Evolutionary conservation across 2,888 invertebrate species (phyloP).

Genomic region (Papilio demoleus): DNA sequence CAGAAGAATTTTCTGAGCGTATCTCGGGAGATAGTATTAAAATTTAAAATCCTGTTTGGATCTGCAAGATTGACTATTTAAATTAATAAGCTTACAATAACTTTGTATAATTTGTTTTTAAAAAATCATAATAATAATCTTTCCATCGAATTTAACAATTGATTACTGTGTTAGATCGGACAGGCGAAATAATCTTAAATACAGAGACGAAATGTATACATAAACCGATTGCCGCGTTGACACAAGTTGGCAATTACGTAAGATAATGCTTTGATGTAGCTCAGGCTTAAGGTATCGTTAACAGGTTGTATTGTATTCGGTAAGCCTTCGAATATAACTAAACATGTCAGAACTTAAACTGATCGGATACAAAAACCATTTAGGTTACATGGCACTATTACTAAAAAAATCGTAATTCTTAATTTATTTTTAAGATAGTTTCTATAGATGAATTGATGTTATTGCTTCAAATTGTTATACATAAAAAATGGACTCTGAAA

Average conservation of each 20-base stretch:
- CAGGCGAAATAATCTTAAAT: slow-evolving; percentile 74
- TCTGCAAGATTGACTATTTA: slow-evolving; percentile 16
- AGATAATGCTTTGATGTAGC: slow-evolving; percentile 55
- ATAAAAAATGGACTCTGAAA: too few relatives aligned
- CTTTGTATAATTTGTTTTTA: slow-evolving; percentile 50
- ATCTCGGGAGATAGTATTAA: slow-evolving; percentile 26
- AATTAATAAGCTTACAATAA: slow-evolving; percentile 37
- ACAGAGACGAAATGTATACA: slow-evolving; percentile 66
- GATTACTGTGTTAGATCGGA: slow-evolving; percentile 53
- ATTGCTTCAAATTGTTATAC: too few relatives aligned
- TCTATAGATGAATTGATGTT: too few relatives aligned
- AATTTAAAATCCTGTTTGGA: slow-evolving; percentile 33
- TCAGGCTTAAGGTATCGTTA: slow-evolving; percentile 57
- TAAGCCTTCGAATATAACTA: slow-evolving; percentile 8
- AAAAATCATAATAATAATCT: background rate
- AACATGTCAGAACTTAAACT: background rate
- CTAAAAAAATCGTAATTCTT: too few relatives aligned
- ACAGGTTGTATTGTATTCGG: slow-evolving; percentile 29
- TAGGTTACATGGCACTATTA: background rate
- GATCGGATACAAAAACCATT: background rate
- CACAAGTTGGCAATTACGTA: slow-evolving; percentile 77
- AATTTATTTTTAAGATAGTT: too few relatives aligned
- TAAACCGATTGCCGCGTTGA: slow-evolving; percentile 69
- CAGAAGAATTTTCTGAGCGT: slow-evolving; percentile 24
- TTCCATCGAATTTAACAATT: background rate